These are phyloP conservation scores for Tetropium fuscum DNA, from an alignment of 2,888 invertebrate genomes.

Conservation along the genomic window DNA sequence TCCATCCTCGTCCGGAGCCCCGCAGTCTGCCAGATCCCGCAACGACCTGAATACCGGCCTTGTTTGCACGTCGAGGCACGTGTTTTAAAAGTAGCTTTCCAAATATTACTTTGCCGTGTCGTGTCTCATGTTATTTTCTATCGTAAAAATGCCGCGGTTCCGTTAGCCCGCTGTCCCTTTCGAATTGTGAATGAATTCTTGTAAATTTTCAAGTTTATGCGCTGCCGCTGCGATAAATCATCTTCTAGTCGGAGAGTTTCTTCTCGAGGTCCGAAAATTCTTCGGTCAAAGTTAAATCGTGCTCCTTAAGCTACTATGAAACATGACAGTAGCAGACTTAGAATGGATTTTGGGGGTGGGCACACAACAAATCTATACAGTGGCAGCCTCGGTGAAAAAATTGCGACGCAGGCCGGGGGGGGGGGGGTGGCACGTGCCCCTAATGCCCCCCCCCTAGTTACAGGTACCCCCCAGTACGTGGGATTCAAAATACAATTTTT, in stretches of 20 bases:
- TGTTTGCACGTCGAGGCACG: slow-evolving; percentile 56
- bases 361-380: too few species aligned
- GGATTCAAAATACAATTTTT: too few species aligned
- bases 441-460: too few species aligned
- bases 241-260: slow-evolving; percentile 2
- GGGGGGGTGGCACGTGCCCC: too few species aligned
- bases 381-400: too few species aligned
- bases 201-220: slow-evolving; percentile 32
- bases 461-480: too few species aligned
- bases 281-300: too few species aligned
- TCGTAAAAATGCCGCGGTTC: slow-evolving; percentile 28
- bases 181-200: slow-evolving; percentile 35
- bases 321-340: too few species aligned
- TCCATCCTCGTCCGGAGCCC: slow-evolving; percentile 59
- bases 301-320: too few species aligned
- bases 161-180: slow-evolving; percentile 30
- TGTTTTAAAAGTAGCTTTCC: slow-evolving; percentile 47
- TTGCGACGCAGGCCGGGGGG: too few species aligned
- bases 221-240: slow-evolving; percentile 28
- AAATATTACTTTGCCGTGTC: slow-evolving; percentile 34
- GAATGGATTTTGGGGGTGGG: too few species aligned
- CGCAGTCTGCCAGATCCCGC: slow-evolving; percentile 61
- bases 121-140: slow-evolving; percentile 28
- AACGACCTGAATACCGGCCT: slow-evolving; percentile 62
- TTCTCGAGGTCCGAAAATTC: background rate